Percentiles rank a stretch among this genome's conserved stretches.
These are phyloP conservation scores for Dolomedes plantarius DNA, from an alignment of 2,888 invertebrate genomes.

Conservation along the genomic window DNA sequence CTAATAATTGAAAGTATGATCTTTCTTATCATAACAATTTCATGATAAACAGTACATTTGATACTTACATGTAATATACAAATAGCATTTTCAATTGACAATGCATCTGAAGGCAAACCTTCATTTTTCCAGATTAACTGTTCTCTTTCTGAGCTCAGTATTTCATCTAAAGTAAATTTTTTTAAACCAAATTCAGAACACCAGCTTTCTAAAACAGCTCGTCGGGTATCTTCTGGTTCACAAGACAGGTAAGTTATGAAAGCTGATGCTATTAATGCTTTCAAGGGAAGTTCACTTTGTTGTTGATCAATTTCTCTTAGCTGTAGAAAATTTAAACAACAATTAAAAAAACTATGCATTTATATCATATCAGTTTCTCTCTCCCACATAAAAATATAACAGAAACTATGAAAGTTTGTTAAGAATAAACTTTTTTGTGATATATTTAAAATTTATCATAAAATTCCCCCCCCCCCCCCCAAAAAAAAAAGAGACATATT, in stretches of 20 bases:
- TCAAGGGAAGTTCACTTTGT: conserved; percentile 81
- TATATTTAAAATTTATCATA: too few relatives aligned
- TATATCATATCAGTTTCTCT: too few relatives aligned
- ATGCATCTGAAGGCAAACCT: conserved; percentile 86
- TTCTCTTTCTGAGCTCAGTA: conserved; percentile 84
- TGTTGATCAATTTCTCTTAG: conserved; percentile 80
- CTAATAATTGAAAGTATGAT: too few relatives aligned
- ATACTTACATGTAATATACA: conserved; percentile 81
- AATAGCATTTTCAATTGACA: conserved; percentile 88
- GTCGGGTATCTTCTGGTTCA: conserved; percentile 84
- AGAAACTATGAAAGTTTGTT: too few relatives aligned
- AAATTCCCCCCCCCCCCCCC: too few relatives aligned
- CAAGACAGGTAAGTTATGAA: conserved; percentile 86
- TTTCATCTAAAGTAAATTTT: conserved; percentile 80
- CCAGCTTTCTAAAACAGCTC: conserved; percentile 79
- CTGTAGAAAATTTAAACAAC: conserved; percentile 74
- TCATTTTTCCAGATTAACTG: conserved; percentile 90
- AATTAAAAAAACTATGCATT: too few relatives aligned
- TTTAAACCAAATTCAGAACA: conserved; percentile 76
- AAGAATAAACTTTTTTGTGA: too few relatives aligned
- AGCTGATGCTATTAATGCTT: conserved; percentile 85
- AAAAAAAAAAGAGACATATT: too few relatives aligned
- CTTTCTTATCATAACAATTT: too few relatives aligned
- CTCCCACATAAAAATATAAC: too few relatives aligned
- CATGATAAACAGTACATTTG: too few relatives aligned